A percentile compares a stretch with the other conserved stretches of the same genome.
Conservation (phyloP, 1,140 invertebrate species). For the Zaprionus nigranus region DNA sequence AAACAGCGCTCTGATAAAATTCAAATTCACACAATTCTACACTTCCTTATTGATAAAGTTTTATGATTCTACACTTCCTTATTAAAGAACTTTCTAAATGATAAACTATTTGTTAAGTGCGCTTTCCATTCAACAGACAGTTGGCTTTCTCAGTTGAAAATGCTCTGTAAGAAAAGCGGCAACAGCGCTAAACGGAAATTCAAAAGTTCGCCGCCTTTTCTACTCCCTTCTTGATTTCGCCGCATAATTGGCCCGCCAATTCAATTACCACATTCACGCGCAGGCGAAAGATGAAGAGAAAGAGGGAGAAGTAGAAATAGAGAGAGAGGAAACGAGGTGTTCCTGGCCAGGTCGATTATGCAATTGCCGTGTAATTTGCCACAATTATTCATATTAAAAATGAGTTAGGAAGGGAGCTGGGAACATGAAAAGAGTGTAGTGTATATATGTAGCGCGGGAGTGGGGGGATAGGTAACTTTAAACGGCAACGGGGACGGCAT, state of each 20-base stretch:
- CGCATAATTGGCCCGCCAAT: slow-evolving; percentile 67
- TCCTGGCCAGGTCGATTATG: slow-evolving; percentile 51
- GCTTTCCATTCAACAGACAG: not conserved
- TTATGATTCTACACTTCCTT: too few relatives aligned
- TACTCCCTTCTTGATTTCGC: not conserved
- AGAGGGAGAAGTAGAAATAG: not conserved
- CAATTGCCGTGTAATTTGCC: slow-evolving; percentile 84
- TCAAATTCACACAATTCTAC: too few relatives aligned
- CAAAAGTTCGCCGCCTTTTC: slow-evolving; percentile 45
- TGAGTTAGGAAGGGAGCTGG: slow-evolving; percentile 61
- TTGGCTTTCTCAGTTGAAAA: not conserved
- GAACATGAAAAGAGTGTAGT: not conserved
- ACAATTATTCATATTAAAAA: slow-evolving; percentile 83
- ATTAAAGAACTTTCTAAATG: too few relatives aligned
- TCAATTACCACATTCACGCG: slow-evolving; percentile 63
- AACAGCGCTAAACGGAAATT: slow-evolving; percentile 44
- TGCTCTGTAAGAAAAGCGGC: not conserved
- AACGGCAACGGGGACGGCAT: slow-evolving; percentile 60
- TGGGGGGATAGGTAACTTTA: slow-evolving; percentile 76
- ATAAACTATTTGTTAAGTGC: too few relatives aligned
- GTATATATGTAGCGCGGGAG: slow-evolving; percentile 12
- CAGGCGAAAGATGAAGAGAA: not conserved
- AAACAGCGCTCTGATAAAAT: too few relatives aligned
- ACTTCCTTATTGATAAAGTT: too few relatives aligned
- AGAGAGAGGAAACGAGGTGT: not conserved